These are phyloP conservation scores for Lonchura striata DNA, from an alignment of 2,113 vertebrate species.

Conservation along the genomic window DNA sequence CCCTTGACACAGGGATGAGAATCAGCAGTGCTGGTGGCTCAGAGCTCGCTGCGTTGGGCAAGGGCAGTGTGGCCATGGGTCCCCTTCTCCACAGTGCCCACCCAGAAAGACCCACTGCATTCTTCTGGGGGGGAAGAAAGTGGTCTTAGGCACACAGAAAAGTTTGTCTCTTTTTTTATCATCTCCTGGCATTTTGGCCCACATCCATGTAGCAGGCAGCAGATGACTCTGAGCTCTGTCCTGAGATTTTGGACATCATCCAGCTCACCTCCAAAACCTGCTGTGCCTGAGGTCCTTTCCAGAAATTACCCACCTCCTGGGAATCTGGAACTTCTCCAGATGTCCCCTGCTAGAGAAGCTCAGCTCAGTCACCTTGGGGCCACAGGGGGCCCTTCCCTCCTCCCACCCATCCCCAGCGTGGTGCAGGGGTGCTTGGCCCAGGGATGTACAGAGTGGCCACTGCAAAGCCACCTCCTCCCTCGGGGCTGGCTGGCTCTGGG, in stretches of 20 bases:
- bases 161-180: not conserved
- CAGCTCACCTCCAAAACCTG: not conserved
- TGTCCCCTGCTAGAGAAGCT: not conserved
- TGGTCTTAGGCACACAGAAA: not conserved
- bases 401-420: not conserved
- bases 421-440: not conserved
- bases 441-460: fast-evolving
- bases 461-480: not conserved
- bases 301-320: not conserved
- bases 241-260: not conserved
- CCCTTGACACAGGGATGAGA: not conserved
- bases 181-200: not conserved
- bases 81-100: not conserved
- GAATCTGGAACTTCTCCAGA: not conserved
- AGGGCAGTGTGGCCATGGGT: fast-evolving
- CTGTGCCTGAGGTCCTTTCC: not conserved
- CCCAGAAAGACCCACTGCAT: fast-evolving
- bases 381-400: not conserved
- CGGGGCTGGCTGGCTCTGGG: not conserved
- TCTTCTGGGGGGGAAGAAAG: not conserved
- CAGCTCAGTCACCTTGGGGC: not conserved
- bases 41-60: fast-evolving
- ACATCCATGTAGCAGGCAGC: not conserved
- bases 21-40: not conserved
- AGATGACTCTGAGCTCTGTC: not conserved